Conservation (phyloP, 2,797 vertebrate species). For the Sebastes flavidus region DNA sequence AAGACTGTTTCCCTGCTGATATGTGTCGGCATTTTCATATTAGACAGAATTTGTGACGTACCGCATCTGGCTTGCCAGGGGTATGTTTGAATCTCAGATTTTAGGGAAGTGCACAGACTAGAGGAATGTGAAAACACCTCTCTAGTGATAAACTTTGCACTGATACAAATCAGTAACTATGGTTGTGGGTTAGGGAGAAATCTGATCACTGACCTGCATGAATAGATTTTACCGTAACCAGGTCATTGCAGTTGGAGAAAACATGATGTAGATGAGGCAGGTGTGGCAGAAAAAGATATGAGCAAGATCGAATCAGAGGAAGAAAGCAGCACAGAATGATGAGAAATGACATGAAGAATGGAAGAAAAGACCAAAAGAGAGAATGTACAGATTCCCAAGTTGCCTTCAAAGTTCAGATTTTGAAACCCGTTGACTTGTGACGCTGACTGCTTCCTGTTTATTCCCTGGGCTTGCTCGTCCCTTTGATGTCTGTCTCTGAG, state of each 20-base stretch:
- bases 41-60: no score
- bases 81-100: no score
- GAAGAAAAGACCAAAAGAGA: neutral
- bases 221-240: neutral
- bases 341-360: neutral
- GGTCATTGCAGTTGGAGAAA: neutral
- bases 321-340: neutral
- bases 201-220: neutral
- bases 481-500: slow-evolving; percentile 58
- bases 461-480: slow-evolving; percentile 12
- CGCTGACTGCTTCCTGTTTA: slow-evolving; percentile 49
- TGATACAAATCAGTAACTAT: no score
- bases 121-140: no score
- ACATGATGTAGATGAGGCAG: neutral
- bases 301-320: neutral
- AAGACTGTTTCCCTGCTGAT: no score
- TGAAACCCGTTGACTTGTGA: slow-evolving; percentile 8
- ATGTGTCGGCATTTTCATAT: no score
- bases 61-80: no score
- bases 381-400: neutral
- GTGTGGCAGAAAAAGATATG: no score
- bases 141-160: no score
- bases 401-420: slow-evolving; percentile 9
- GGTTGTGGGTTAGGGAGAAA: neutral
- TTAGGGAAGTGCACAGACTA: no score